Evolutionary conservation across 2,888 invertebrate species (phyloP).

Genomic region (Himalopsyche japonica): DNA sequence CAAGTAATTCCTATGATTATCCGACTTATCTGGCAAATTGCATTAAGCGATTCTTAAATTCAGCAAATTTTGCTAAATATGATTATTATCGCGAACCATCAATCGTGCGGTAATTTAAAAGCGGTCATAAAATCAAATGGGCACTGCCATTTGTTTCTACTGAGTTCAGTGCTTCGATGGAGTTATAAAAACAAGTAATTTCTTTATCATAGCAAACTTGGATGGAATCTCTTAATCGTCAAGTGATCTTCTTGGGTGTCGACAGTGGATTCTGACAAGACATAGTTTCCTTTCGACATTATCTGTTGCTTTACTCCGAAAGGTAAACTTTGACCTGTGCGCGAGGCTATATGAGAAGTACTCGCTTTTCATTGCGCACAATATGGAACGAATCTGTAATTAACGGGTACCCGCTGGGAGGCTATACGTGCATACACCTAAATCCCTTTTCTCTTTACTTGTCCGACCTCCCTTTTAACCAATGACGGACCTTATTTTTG

Average conservation of each 20-base stretch:
- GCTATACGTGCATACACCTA: constrained; percentile 32
- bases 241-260: background rate
- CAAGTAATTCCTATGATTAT: background rate
- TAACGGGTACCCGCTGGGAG: constrained; percentile 34
- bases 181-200: constrained; percentile 8
- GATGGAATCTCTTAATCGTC: constrained; percentile 12
- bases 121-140: background rate
- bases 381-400: constrained; percentile 41
- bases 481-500: background rate
- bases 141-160: background rate
- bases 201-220: constrained; percentile 7
- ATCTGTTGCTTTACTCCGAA: constrained; percentile 25
- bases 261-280: background rate
- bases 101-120: background rate
- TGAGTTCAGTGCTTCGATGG: background rate
- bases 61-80: background rate
- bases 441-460: background rate
- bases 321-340: constrained; percentile 36
- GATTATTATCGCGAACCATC: background rate
- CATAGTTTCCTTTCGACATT: constrained; percentile 10
- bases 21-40: background rate
- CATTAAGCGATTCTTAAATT: background rate
- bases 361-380: constrained; percentile 34
- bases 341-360: constrained; percentile 6
- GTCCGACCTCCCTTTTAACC: background rate